Percentiles rank a stretch among this genome's conserved stretches.
Evolutionary conservation across 2,113 vertebrate species (phyloP).

Genomic region (Xiphorhynchus elegans): DNA sequence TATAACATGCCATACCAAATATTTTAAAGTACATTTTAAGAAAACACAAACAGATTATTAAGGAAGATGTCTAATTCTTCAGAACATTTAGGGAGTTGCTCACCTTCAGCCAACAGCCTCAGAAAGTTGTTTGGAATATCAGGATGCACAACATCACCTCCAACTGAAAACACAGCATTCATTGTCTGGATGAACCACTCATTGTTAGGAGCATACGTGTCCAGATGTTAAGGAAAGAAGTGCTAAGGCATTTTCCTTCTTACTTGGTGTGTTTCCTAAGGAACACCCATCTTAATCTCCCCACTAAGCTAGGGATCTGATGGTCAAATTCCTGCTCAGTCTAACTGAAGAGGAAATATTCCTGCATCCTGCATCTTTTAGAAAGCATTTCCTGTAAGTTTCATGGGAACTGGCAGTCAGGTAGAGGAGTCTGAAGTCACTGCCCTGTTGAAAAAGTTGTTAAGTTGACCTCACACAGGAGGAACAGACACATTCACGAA

Average conservation of each 20-base stretch:
- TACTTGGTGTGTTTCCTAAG: not conserved
- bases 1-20: not conserved
- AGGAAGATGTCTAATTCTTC: not conserved
- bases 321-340: not conserved
- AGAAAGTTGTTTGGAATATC: constrained; percentile 93
- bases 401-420: not conserved
- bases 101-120: constrained; percentile 90
- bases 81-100: not conserved
- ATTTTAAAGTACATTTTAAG: not conserved
- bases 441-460: not conserved
- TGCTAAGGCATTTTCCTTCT: not conserved
- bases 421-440: not conserved
- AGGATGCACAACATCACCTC: constrained; percentile 88
- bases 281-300: not conserved
- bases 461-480: not conserved
- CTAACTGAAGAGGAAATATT: not conserved
- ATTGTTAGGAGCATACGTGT: constrained; percentile 91
- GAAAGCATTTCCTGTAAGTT: not conserved
- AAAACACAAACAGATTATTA: not conserved
- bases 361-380: not conserved
- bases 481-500: not conserved
- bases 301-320: fast-evolving
- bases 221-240: constrained; percentile 74
- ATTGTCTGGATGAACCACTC: constrained; percentile 97
- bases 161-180: constrained; percentile 91